These are phyloP conservation scores for Archaeoteleia sp. DNA, from an alignment of 2,888 invertebrate genomes.

Conservation along the genomic window DNA sequence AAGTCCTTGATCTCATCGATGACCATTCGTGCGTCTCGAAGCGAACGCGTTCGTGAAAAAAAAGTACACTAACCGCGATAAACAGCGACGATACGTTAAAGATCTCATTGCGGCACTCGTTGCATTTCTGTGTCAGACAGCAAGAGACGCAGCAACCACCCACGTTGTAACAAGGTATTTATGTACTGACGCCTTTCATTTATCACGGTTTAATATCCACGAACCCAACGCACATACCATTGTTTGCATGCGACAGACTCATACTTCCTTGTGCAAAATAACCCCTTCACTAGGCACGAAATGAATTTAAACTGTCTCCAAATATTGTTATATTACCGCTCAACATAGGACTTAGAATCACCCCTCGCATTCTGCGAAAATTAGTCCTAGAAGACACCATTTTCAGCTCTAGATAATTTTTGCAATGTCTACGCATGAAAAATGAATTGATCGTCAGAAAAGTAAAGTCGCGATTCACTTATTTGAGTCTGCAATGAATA, in stretches of 20 bases:
- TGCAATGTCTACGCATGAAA: no score
- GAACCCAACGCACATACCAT: slow-evolving; percentile 51
- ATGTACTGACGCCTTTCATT: slow-evolving; percentile 62
- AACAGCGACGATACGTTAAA: slow-evolving; percentile 11
- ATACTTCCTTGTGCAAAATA: slow-evolving; percentile 6
- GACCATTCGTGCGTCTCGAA: neutral
- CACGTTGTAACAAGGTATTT: slow-evolving; percentile 58
- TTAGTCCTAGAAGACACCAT: no score
- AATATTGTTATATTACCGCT: no score
- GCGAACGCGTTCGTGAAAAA: neutral
- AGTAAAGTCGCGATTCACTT: no score
- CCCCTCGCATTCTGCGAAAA: no score
- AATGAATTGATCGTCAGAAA: no score
- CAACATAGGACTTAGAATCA: no score
- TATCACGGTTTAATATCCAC: slow-evolving; percentile 65
- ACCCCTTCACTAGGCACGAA: neutral
- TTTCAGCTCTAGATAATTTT: no score
- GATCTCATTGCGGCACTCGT: slow-evolving; percentile 47
- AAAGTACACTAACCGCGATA: neutral
- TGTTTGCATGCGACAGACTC: slow-evolving; percentile 21
- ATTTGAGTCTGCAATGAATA: no score
- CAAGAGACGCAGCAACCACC: slow-evolving; percentile 57
- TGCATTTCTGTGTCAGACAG: slow-evolving; percentile 56
- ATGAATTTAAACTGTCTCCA: neutral
- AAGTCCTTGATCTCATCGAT: slow-evolving; percentile 17